Evolutionary conservation across 2,888 invertebrate genomes (phyloP), one percentile per base, ranked within the genome.

Genomic region (Meloe dianella): DNA sequence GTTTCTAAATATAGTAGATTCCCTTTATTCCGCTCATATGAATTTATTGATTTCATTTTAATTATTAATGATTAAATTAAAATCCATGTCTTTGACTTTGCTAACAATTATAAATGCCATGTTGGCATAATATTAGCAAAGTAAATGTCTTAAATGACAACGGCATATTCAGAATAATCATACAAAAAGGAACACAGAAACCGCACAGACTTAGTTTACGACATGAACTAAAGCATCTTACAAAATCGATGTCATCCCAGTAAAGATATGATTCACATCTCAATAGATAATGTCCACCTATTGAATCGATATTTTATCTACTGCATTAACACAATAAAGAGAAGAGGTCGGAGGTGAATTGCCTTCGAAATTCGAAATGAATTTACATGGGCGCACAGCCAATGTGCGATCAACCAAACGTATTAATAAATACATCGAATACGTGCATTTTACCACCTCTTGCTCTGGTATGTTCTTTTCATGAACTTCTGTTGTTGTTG

Each of bases 371-470:
- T 41, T 47, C 14, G 41, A 47, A n/a, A 30, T 59, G 60, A 64
- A 66, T 66, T 66, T 66, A 66, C 69, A 67, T 69, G 69, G 69
- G 67, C 69, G 69, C 69, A 57, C 66, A 64, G 66, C 69, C 69
- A 69, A 69, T 64, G 67, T 69, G 69, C 66, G 69, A 69, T 69
- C 69, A 60, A 62, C 30, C 64, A 56, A 67, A 69, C 64, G 67
- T 41, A 69, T 69, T 69, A 69, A 69, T 69, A 69, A 69, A 69
- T 69, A 64, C 65, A 63, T 69, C 56, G 69, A 61, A 67, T 69
- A 69, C 69, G 66, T 67, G 63, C 66, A 64, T 69, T 69, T 69
- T 67, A 65, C 67, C 69, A 69, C 69, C 69, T n/a, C n/a, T 69
- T 64, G 64, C 66, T 64, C 64, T 65, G 69, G 65, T 68, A 62